These are phyloP conservation scores for Sycophila sp. DNA, from an alignment of 1,140 invertebrate species.

Conservation along the genomic window DNA sequence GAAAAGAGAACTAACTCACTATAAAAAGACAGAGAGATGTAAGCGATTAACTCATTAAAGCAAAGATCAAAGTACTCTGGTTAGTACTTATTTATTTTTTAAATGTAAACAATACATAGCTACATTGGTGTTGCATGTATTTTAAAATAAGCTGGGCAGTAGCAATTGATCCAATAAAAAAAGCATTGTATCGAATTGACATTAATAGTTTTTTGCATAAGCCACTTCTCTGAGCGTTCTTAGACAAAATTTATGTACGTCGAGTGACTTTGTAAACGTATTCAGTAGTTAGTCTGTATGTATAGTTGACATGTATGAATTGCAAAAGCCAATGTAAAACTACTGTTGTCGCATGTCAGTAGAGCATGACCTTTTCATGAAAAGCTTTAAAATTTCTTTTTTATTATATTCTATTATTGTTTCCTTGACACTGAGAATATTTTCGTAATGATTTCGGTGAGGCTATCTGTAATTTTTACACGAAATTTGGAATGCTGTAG, in stretches of 20 bases:
- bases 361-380: too few species aligned
- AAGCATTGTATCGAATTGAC: too few species aligned
- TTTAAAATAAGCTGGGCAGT: not conserved
- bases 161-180: not conserved
- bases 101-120: slow-evolving; percentile 9
- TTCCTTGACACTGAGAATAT: too few species aligned
- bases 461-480: too few species aligned
- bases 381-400: too few species aligned
- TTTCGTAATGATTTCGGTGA: too few species aligned
- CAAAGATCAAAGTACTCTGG: slow-evolving; percentile 17
- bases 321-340: slow-evolving; percentile 39
- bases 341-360: too few species aligned
- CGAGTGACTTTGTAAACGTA: slow-evolving; percentile 56
- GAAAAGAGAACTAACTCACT: not conserved
- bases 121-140: slow-evolving; percentile 12
- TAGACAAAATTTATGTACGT: slow-evolving; percentile 13
- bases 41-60: not conserved
- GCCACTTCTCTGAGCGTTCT: too few species aligned
- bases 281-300: slow-evolving; percentile 61
- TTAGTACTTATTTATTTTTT: slow-evolving; percentile 33
- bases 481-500: too few species aligned
- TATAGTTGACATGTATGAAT: slow-evolving; percentile 55
- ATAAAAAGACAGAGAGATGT: not conserved
- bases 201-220: slow-evolving; percentile 20
- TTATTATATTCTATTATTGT: too few species aligned